phyloP scores from a whole-genome alignment of 2,888 invertebrate genomes.

The Iphiclides podalirius region DNA sequence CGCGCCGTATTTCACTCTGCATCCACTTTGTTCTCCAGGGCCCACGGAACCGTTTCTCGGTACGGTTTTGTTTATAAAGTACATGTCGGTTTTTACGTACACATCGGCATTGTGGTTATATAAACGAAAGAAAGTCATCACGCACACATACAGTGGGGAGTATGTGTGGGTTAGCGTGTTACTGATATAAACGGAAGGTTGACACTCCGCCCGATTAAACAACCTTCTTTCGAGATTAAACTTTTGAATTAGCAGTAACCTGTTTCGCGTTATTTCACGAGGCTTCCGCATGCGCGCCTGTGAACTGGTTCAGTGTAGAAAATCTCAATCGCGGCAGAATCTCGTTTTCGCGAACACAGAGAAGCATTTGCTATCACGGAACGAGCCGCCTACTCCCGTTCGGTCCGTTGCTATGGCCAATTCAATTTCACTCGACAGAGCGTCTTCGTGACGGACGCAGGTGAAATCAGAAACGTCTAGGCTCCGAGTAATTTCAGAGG shows the following conservation, averaged over 20 bases:
- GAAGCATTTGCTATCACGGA: background rate
- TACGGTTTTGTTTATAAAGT: slow-evolving; percentile 45
- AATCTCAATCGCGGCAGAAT: background rate
- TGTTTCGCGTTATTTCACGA: slow-evolving; percentile 26
- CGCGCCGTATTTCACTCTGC: slow-evolving; percentile 11
- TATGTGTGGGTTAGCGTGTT: slow-evolving; percentile 54
- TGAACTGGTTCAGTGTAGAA: slow-evolving; percentile 11
- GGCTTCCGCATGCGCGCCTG: slow-evolving; percentile 1
- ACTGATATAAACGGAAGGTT: slow-evolving; percentile 58
- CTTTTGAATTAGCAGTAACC: slow-evolving; percentile 36
- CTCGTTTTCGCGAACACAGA: background rate
- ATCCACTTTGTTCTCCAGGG: slow-evolving; percentile 21
- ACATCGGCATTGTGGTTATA: slow-evolving; percentile 38
- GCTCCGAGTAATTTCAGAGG: slow-evolving; percentile 46
- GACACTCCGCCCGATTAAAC: slow-evolving; percentile 39
- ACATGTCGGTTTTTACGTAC: slow-evolving; percentile 45
- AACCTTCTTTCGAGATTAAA: slow-evolving; percentile 42
- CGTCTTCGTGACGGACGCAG: slow-evolving; percentile 35
- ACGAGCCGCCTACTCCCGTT: slow-evolving; percentile 7
- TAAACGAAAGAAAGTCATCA: slow-evolving; percentile 51
- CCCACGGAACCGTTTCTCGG: slow-evolving; percentile 32
- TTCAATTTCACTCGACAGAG: slow-evolving; percentile 15
- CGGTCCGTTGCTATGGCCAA: too few relatives aligned
- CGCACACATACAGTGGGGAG: slow-evolving; percentile 16
- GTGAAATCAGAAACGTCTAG: slow-evolving; percentile 6